A percentile compares a stretch with the other conserved stretches of the same genome.
These are phyloP conservation scores for Glossosoma conforme DNA, from an alignment of 1,140 invertebrate genomes.

Conservation along the genomic window DNA sequence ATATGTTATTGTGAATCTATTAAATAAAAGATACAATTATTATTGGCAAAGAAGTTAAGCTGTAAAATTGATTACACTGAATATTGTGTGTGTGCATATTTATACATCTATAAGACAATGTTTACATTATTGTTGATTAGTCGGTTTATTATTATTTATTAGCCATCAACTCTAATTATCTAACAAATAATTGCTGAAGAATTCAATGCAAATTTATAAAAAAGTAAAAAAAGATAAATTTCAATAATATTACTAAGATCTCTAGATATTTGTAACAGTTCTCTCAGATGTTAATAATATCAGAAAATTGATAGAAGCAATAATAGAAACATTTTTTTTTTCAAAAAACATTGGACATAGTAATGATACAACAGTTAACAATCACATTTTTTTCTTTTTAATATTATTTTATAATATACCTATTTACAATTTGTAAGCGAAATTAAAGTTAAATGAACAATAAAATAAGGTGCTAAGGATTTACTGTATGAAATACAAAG, in stretches of 20 bases:
- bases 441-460: not conserved
- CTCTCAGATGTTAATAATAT: constrained; percentile 6
- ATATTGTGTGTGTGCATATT: no score
- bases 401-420: not conserved
- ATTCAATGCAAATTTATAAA: constrained; percentile 2
- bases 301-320: constrained; percentile 7
- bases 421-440: constrained; percentile 19
- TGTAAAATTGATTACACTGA: no score
- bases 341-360: constrained; percentile 16
- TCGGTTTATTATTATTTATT: no score
- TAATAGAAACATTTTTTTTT: constrained; percentile 8
- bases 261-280: constrained; percentile 8
- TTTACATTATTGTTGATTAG: no score
- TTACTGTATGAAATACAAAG: not conserved
- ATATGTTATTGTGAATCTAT: no score
- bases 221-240: constrained; percentile 5
- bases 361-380: constrained; percentile 20
- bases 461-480: not conserved
- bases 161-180: not conserved
- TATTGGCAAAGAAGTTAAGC: no score
- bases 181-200: constrained; percentile 2
- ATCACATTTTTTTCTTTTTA: constrained; percentile 17
- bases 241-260: constrained; percentile 10
- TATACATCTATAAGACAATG: no score
- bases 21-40: no score